Evolutionary conservation across 2,113 vertebrate genomes (phyloP), one percentile per base, ranked within the genome.

Genomic region (Prochilodus magdalenae): DNA sequence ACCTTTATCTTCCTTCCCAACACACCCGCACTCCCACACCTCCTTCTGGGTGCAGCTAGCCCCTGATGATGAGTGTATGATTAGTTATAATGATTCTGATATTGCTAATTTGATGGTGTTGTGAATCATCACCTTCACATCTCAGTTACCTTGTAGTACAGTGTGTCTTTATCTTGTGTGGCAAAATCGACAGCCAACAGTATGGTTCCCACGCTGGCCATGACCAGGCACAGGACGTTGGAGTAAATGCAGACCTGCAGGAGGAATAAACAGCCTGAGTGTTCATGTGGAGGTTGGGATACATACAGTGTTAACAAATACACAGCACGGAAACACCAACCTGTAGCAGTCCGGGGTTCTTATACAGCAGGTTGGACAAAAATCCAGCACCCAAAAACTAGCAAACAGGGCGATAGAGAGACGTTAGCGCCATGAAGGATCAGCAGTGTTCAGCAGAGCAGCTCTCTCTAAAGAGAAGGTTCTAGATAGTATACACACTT

Each of bases 381-480:
- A 88, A 0, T 55, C 93, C 94, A 40, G 92, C 88, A 4, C 88
- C 3, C 40, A 93, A 59, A 84, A 91, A 93, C 94, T 94, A 85
- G 30, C 22, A 67, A 24, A 60, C 27, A 18, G 4, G 5, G 20
- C 27, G 29, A n/a, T n/a, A 24, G 40, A 20, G 6, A 40, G n/a
- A 36, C 30, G 36, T 15, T 29, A 33, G 14, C 2, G 33, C 33
- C 51, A 53, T 1, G 47, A 49, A 2, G 47, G 47, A 10, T 49
- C 47, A 36, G 6, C 33, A n/a, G n/a, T n/a, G n/a, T n/a, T n/a
- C n/a, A n/a, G n/a, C 36, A 36, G 3, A 36, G 7, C 36, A 36
- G 36, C 36, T 36, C 7, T 36, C 36, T 36, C 3, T 7, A n/a
- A n/a, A n/a, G n/a, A n/a, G n/a, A n/a, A n/a, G n/a, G n/a, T n/a